Base-by-base conservation (phyloP, 1,140 invertebrate species). In the Geopemphigus sp. region DNA sequence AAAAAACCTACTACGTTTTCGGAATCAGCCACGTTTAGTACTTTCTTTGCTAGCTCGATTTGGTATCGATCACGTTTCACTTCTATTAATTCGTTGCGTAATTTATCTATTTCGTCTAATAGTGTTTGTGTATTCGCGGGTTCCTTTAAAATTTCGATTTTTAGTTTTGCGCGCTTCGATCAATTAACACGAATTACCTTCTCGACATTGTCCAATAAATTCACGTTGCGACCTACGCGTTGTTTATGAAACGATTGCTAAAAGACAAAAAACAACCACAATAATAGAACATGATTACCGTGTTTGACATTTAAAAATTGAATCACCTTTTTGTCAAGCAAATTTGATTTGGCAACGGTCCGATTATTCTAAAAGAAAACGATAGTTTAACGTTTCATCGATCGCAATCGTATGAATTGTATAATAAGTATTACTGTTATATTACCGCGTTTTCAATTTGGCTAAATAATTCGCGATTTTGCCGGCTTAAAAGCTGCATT, bases 11-110 rank as follows among this genome's bases (percentile, higher is more conserved):
- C 73, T 15, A 22, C 32, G 24, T 57, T 61, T n/a, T 26, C 15
- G 8, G 22, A 6, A 5, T 78, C 73, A 15, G 56, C 24, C 24
- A 78, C 22, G 22, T 78, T 78, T 47, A 78, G 45, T 47, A 78
- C 24, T 78, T 78, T 78, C 29, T 45, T 78, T 4, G 73, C 73
- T 26, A 78, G 47, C 47, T 78, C 73, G 0, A 78, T 78, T 45
- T 78, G 73, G 11, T 56, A 78, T 11, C 22, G 32, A 26, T 78
- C 73, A 14, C 73, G 73, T 45, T 78, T 61, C 5, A 50, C 3
- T 26, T 19, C 57, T 22, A 61, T 61, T 11, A 78, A 53, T 47
- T 61, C 73, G 10, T 59, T 29, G 15, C 57, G 57, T 22, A 78
- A 47, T 11, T 39, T 32, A 29, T 50, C 17, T 0, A 26, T 61